Evolutionary conservation across 2,888 invertebrate species (phyloP), one percentile per base, ranked within the genome.

Genomic region (Rhagophthalmus giganteus): DNA sequence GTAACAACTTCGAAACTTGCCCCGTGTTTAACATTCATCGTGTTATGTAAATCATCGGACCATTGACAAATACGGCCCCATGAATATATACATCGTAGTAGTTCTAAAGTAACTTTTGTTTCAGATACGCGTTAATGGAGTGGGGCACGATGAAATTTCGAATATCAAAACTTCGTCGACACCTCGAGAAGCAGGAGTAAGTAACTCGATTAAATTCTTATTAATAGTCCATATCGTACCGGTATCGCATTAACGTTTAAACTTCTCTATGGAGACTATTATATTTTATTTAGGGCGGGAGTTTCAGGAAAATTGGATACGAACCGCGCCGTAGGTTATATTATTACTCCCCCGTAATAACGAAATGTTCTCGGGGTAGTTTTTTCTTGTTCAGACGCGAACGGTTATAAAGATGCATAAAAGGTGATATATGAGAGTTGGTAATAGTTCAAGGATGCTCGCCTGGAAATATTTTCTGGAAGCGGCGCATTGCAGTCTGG

Each of bases 401-500:
- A 24, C 7, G n/a, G 38, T 14, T 32, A 33, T 41, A 47, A 35
- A 41, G 20, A 33, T 48, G 39, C 46, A 33, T 27, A 28, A 27
- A 13, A 8, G 30, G 30, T 35, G 48, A 48, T 30, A 47, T 33
- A 47, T 12, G 47, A 16, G 24, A 31, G 44, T 37, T 20, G 34
- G 24, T 25, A 13, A 11, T 11, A 37, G 26, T 37, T 37, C 12
- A 37, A 37, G 28, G 28, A 39, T 14, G 27, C 28, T 12, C 10
- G 4, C 7, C n/a, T 39, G n/a, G 15, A 37, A 20, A 26, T 41
- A 38, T 50, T 42, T 50, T 14, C 32, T 35, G 6, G 20, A 28
- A 37, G 13, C 32, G 12, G 45, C 51, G 45, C 51, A 51, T 28
- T 51, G 51, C 51, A 51, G 44, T 44, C 39, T 45, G 44, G 40